Percentiles rank a stretch among this genome's conserved stretches.
phyloP scores from a whole-genome alignment of 1,140 invertebrate species.

The Nasonia longicornis region DNA sequence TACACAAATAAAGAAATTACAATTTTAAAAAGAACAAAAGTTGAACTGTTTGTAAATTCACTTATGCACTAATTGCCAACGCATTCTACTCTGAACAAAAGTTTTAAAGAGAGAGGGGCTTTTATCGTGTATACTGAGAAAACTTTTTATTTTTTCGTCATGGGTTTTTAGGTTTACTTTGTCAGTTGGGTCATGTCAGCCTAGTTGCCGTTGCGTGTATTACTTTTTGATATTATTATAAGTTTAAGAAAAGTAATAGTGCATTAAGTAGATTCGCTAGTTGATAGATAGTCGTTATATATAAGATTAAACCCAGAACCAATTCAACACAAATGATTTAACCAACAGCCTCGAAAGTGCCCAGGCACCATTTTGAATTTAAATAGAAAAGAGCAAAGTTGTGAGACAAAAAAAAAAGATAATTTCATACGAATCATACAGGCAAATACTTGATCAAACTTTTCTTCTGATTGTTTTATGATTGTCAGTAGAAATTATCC shows the following conservation, averaged over 20 bases:
- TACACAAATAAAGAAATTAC: neutral
- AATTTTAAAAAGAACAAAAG: neutral
- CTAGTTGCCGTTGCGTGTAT: neutral
- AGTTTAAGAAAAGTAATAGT: neutral
- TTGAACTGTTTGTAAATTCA: too few species aligned
- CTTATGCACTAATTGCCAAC: too few species aligned
- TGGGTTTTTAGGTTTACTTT: neutral
- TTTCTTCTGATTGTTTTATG: neutral
- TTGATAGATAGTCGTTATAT: slow-evolving; percentile 11
- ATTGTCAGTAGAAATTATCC: neutral
- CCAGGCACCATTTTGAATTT: slow-evolving; percentile 53
- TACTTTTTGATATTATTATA: neutral
- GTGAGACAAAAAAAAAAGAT: slow-evolving; percentile 45
- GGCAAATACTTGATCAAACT: neutral
- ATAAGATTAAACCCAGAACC: slow-evolving; percentile 63
- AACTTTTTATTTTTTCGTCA: neutral
- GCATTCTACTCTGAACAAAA: neutral
- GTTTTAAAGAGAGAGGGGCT: neutral
- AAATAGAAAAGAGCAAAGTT: slow-evolving; percentile 47
- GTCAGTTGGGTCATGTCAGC: neutral
- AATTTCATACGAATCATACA: neutral
- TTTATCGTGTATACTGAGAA: neutral
- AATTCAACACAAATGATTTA: slow-evolving; percentile 66
- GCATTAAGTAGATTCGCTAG: neutral
- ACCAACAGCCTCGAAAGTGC: slow-evolving; percentile 64